Evolutionary conservation across 1,140 invertebrate genomes (phyloP).

Genomic region (Trichonephila clavata): DNA sequence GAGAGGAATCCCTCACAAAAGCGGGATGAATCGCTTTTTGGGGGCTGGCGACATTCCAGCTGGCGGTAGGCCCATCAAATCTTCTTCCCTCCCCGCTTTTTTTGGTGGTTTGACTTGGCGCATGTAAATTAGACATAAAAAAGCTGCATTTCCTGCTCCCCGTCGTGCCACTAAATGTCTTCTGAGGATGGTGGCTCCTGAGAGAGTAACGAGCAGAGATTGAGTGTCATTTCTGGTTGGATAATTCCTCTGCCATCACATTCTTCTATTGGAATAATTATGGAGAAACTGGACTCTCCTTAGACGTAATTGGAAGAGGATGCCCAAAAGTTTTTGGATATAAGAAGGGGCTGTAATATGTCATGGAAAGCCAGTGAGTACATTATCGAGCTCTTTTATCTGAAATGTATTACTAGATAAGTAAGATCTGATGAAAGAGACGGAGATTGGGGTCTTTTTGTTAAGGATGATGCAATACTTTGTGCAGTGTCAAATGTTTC

Average conservation of each 20-base stretch:
- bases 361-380: constrained; percentile 28
- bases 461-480: background rate
- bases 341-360: background rate
- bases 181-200: background rate
- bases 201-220: background rate
- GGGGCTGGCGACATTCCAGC: constrained; percentile 25
- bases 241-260: background rate
- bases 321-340: background rate
- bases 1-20: constrained; percentile 41
- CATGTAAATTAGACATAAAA: constrained; percentile 49
- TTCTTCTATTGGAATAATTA: background rate
- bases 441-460: background rate
- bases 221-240: background rate
- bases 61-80: constrained; percentile 44
- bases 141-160: constrained; percentile 13
- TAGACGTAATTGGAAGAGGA: background rate
- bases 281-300: background rate
- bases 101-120: constrained; percentile 41
- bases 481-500: background rate
- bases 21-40: constrained; percentile 23
- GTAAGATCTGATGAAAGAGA: background rate
- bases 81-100: background rate
- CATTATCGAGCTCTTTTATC: background rate
- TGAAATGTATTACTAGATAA: background rate
- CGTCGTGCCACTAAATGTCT: background rate